Base-by-base conservation (phyloP, 2,113 vertebrate species). In the Odontophorus gujanensis region DNA sequence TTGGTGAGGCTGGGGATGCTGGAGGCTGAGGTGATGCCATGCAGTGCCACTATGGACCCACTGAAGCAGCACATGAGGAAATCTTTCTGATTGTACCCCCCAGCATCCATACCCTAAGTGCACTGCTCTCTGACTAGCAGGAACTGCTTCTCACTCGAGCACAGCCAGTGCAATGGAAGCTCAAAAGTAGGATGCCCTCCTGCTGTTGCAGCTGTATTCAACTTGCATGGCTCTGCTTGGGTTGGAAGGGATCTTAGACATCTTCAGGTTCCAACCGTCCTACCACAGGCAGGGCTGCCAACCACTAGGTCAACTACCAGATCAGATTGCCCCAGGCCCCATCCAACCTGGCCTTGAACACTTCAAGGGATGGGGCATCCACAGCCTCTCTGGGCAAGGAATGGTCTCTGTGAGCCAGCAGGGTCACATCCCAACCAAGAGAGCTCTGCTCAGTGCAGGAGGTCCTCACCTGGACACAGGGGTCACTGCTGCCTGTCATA, bases 321-420 rank as follows among this genome's bases (percentile, higher is more conserved):
- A 53, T 16, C 26, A 28, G 24, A 53, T 5, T 53, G 51, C 51
- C 15, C 43, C 51, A 17, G 51, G 26, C 26, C 51, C 51, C 51
- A 53, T 17, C 51, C 51, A 30, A 53, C 51, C 51, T 53, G 51
- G 26, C 51, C 51, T 30, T 30, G 26, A 53, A 30, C 51, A 53
- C 26, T 26, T 53, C 51, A 26, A 30, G 51, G 51, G 14, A 53
- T 8, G 5, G 51, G 51, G 26, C 51, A 53, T 26, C 51, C 51
- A 30, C 26, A 28, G 17, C 26, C 8, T 53, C 26, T 53, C 15
- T 53, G 51, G 17, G 30, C 55, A 57, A 58, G 53, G 65, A 65
- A 8, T 24, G 0, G 3, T 10, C 45, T 42, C 4, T 2, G 1
- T 8, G 18, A 76, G 40, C 18, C 68, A 53, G 47, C 15, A 8